Conservation (phyloP, 1,140 invertebrate species). For the Telenomus remus region DNA sequence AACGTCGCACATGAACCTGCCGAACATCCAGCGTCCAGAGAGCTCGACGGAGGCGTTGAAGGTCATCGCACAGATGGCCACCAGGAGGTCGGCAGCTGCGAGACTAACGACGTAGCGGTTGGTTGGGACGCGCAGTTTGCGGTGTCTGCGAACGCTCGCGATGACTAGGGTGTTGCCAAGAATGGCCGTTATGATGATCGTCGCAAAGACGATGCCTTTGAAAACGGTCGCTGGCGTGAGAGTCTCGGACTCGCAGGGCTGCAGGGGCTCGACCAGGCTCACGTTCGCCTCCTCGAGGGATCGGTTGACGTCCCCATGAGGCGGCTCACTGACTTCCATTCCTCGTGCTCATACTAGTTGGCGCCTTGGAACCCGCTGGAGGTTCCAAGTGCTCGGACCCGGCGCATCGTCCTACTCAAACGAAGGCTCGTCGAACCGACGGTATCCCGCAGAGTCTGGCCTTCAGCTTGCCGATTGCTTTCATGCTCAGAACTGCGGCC, state of each 20-base stretch:
- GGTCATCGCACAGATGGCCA: constrained; percentile 95
- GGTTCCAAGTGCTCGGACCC: constrained; percentile 41
- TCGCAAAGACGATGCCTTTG: constrained; percentile 80
- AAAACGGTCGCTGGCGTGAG: constrained; percentile 54
- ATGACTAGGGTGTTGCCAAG: constrained; percentile 87
- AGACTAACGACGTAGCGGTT: constrained; percentile 97
- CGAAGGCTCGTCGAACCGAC: not conserved
- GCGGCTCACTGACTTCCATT: constrained; percentile 66
- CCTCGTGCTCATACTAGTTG: constrained; percentile 52
- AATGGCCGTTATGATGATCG: constrained; percentile 85
- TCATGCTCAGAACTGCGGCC: constrained; percentile 35
- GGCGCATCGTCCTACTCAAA: constrained; percentile 7
- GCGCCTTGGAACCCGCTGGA: constrained; percentile 27
- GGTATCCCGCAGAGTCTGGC: constrained; percentile 1
- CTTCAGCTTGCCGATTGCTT: constrained; percentile 44
- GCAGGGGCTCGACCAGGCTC: constrained; percentile 17
- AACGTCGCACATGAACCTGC: constrained; percentile 91
- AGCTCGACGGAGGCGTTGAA: constrained; percentile 93
- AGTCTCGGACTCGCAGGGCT: constrained; percentile 8
- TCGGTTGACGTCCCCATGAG: constrained; percentile 54
- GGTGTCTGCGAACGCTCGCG: constrained; percentile 84
- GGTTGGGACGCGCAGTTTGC: constrained; percentile 90
- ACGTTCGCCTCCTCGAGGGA: constrained; percentile 39
- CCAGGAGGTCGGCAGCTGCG: constrained; percentile 92
- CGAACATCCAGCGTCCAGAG: constrained; percentile 90